A percentile compares a stretch with the other conserved stretches of the same genome.
These are phyloP conservation scores for Anastrepha obliqua DNA, from an alignment of 1,140 invertebrate genomes.

Conservation along the genomic window DNA sequence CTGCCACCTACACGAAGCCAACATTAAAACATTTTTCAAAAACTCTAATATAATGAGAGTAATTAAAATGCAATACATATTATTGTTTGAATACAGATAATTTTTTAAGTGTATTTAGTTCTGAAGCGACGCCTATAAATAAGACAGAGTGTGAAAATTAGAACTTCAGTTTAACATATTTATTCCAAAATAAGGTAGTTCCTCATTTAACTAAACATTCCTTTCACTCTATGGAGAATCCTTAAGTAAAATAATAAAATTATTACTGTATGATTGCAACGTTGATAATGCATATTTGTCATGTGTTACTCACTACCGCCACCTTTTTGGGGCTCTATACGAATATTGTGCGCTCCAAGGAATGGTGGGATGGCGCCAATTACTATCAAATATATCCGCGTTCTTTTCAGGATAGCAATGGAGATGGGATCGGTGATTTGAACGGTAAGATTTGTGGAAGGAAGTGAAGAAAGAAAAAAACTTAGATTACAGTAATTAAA, in stretches of 20 bases:
- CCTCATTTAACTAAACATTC: no score
- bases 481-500: no score
- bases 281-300: not conserved
- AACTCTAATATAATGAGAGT: no score
- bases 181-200: no score
- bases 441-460: slow-evolving; percentile 65
- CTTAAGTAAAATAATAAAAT: no score
- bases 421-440: slow-evolving; percentile 86
- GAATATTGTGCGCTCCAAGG: slow-evolving; percentile 1
- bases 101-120: not conserved
- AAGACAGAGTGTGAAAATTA: not conserved
- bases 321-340: not conserved
- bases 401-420: slow-evolving; percentile 86
- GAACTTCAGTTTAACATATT: not conserved
- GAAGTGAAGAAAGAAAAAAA: not conserved
- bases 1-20: no score
- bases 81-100: no score
- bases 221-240: no score
- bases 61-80: no score
- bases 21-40: no score
- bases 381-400: slow-evolving; percentile 88
- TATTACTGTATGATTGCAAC: no score
- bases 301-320: not conserved
- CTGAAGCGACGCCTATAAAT: not conserved
- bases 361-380: slow-evolving; percentile 85